phyloP scores from a whole-genome alignment of 2,888 invertebrate species.

The Barypeithes pellucidus region DNA sequence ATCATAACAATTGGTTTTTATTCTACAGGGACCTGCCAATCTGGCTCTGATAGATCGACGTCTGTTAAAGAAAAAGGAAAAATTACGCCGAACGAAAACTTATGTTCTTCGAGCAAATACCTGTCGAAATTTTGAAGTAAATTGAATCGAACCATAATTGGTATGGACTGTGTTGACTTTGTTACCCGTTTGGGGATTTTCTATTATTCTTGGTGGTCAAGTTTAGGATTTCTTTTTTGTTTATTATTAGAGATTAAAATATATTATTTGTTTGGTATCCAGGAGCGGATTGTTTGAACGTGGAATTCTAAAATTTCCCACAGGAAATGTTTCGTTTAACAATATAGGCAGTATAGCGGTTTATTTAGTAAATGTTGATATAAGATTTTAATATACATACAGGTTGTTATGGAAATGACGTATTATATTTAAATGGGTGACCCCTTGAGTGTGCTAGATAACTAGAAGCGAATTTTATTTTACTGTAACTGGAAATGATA shows the following conservation, averaged over 20 bases:
- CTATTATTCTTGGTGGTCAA: constrained; percentile 6
- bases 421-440: too few relatives aligned
- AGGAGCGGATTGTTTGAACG: neutral
- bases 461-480: too few relatives aligned
- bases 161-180: constrained; percentile 31
- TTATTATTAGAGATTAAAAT: constrained; percentile 2
- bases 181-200: constrained; percentile 8
- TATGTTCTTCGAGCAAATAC: constrained; percentile 49
- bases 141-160: constrained; percentile 48
- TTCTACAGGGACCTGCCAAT: constrained; percentile 53
- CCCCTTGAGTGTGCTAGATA: too few relatives aligned
- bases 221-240: neutral
- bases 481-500: too few relatives aligned
- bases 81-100: constrained; percentile 37
- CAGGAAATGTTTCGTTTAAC: too few relatives aligned
- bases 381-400: too few relatives aligned
- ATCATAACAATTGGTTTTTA: constrained; percentile 56
- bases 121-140: constrained; percentile 43
- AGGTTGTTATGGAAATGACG: too few relatives aligned
- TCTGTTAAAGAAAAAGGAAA: constrained; percentile 35
- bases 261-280: neutral
- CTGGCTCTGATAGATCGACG: constrained; percentile 52
- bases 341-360: too few relatives aligned
- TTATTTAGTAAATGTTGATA: too few relatives aligned
- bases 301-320: too few relatives aligned